phyloP scores from a whole-genome alignment of 1,140 invertebrate species.

The Calephelis virginiensis region DNA sequence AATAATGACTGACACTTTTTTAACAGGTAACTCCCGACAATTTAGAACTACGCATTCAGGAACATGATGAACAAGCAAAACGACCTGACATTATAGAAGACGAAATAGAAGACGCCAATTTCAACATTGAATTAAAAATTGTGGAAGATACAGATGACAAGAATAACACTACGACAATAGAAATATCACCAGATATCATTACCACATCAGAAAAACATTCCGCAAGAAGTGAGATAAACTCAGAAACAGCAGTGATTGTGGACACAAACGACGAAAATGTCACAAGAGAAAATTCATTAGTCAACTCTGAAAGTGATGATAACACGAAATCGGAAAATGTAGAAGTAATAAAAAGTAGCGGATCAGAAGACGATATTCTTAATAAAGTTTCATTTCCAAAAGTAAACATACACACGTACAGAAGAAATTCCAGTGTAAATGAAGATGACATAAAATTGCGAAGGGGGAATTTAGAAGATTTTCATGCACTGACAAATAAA shows the following conservation, averaged over 20 bases:
- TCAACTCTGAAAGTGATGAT: constrained; percentile 22
- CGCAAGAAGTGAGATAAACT: not conserved
- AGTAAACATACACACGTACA: constrained; percentile 62
- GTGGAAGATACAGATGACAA: constrained; percentile 51
- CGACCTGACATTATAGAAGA: constrained; percentile 42
- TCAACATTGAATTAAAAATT: constrained; percentile 74
- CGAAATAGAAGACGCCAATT: constrained; percentile 61
- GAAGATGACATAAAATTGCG: constrained; percentile 65
- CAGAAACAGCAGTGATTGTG: not conserved
- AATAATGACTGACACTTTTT: not conserved
- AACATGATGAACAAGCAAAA: constrained; percentile 39
- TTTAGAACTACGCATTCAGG: constrained; percentile 50
- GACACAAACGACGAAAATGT: not conserved
- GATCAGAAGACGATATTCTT: constrained; percentile 55
- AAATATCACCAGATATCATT: not conserved
- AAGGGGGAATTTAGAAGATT: constrained; percentile 68
- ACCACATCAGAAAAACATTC: not conserved
- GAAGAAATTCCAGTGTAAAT: constrained; percentile 71
- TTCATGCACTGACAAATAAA: constrained; percentile 56
- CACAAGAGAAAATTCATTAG: constrained; percentile 25
- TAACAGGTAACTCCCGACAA: constrained; percentile 44
- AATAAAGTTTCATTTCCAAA: constrained; percentile 55
- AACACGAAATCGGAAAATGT: constrained; percentile 7
- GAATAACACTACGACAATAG: constrained; percentile 1
- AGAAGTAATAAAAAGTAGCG: constrained; percentile 33